phyloP scores from a whole-genome alignment of 2,113 vertebrate species.

The Strix uralensis region DNA sequence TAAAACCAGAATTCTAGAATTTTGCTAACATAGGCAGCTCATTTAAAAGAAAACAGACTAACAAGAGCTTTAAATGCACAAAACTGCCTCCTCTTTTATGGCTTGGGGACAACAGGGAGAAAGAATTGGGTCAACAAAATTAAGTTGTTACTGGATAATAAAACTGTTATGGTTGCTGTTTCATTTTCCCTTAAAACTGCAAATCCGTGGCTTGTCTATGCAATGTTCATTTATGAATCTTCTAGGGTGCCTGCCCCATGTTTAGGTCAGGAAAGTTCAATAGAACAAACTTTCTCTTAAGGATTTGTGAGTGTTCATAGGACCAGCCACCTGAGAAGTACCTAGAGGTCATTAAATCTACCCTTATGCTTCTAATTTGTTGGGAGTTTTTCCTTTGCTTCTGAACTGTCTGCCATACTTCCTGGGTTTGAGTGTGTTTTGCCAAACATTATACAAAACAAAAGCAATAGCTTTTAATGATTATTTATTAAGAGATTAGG shows the following conservation, averaged over 20 bases:
- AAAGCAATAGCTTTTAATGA: background rate
- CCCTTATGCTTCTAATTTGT: slow-evolving; percentile 64
- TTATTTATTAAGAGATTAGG: slow-evolving; percentile 4
- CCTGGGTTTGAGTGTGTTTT: slow-evolving; percentile 49
- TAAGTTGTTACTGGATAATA: background rate
- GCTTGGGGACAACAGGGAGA: background rate
- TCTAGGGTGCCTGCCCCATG: background rate
- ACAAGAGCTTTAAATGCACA: background rate
- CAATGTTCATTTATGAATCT: background rate
- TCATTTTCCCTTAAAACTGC: background rate
- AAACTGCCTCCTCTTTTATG: background rate
- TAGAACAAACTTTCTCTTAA: background rate
- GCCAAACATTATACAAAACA: slow-evolving; percentile 12
- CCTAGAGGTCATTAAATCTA: background rate
- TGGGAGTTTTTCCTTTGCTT: slow-evolving; percentile 28
- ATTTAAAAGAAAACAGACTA: background rate
- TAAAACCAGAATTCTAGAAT: background rate
- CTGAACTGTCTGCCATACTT: slow-evolving; percentile 55
- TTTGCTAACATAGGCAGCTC: background rate
- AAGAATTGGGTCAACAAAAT: background rate
- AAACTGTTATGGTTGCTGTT: background rate
- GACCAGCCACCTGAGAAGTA: slow-evolving; percentile 26
- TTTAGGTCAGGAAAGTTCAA: background rate
- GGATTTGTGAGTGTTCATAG: background rate
- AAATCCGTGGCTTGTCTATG: background rate